These are phyloP conservation scores for Alligator mississippiensis DNA, from an alignment of 2,113 vertebrate species.

Conservation along the genomic window DNA sequence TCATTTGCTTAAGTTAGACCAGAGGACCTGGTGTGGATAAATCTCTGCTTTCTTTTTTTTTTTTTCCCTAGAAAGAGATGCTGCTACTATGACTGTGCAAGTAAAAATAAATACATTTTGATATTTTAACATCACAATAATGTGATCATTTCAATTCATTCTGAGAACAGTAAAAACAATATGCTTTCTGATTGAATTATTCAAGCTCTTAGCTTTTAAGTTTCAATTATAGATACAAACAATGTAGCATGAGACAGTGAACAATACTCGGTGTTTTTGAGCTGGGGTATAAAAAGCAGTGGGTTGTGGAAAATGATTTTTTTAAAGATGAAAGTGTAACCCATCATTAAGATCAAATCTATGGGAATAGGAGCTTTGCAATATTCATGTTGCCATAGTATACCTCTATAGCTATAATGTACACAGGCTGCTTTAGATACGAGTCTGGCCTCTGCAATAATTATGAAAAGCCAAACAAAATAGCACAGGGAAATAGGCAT, in stretches of 20 bases:
- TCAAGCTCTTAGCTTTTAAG: constrained; percentile 72
- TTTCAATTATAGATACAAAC: constrained; percentile 73
- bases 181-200: constrained; percentile 75
- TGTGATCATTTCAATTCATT: constrained; percentile 73
- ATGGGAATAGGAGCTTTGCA: constrained; percentile 42
- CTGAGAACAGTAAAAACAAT: constrained; percentile 71
- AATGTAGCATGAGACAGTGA: constrained; percentile 53
- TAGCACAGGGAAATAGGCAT: constrained; percentile 2
- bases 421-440: constrained; percentile 35
- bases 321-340: constrained; percentile 59
- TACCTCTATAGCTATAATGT: constrained; percentile 54
- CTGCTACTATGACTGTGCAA: constrained; percentile 56
- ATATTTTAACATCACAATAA: constrained; percentile 69
- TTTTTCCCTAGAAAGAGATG: not conserved
- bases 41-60: not conserved
- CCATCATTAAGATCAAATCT: constrained; percentile 62
- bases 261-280: constrained; percentile 60
- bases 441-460: constrained; percentile 60
- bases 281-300: constrained; percentile 64
- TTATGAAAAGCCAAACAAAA: constrained; percentile 62
- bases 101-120: constrained; percentile 68
- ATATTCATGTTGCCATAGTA: constrained; percentile 22
- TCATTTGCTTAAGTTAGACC: constrained; percentile 65
- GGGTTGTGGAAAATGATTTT: constrained; percentile 61
- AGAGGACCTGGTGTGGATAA: constrained; percentile 15